Conservation (phyloP, 2,797 vertebrate species). For the Tenualosa thibaudeaui region DNA sequence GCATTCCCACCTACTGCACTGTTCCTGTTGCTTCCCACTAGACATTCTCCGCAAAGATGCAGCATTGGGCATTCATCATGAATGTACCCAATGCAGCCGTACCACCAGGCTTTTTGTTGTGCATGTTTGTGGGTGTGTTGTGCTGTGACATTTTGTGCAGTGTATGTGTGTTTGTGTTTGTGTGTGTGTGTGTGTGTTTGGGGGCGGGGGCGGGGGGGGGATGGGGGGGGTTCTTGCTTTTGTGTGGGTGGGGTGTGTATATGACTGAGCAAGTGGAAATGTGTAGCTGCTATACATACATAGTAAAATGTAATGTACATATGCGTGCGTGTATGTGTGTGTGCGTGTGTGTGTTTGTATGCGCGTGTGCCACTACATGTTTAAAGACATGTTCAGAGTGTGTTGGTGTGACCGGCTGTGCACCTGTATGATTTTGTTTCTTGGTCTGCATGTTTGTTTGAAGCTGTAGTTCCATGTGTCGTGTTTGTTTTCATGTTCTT, state of each 20-base stretch:
- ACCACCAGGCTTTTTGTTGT: conserved; percentile 70
- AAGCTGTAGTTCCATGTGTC: conserved; percentile 62
- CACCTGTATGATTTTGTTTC: neutral
- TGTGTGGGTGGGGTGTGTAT: neutral
- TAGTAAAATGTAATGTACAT: conserved; percentile 16
- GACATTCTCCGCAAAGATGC: conserved; percentile 64
- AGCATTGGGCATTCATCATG: conserved; percentile 62
- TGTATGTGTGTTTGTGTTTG: conserved; percentile 32
- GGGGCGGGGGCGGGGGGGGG: too few relatives aligned
- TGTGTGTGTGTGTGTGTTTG: conserved; percentile 31
- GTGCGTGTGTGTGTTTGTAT: conserved; percentile 53
- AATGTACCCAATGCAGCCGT: conserved; percentile 65
- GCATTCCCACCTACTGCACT: conserved; percentile 40
- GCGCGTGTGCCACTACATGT: conserved; percentile 38
- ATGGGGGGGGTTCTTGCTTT: neutral
- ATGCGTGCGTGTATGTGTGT: conserved; percentile 34
- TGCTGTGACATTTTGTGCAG: conserved; percentile 62
- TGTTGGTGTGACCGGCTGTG: neutral
- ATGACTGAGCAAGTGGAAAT: neutral
- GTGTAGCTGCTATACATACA: conserved; percentile 5
- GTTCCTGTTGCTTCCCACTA: conserved; percentile 66
- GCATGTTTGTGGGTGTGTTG: conserved; percentile 63
- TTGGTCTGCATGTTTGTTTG: conserved; percentile 61
- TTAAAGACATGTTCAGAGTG: conserved; percentile 20
- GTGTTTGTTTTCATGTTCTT: conserved; percentile 24